Evolutionary conservation across 2,888 invertebrate species (phyloP).

Genomic region (Cheilosia urbana): DNA sequence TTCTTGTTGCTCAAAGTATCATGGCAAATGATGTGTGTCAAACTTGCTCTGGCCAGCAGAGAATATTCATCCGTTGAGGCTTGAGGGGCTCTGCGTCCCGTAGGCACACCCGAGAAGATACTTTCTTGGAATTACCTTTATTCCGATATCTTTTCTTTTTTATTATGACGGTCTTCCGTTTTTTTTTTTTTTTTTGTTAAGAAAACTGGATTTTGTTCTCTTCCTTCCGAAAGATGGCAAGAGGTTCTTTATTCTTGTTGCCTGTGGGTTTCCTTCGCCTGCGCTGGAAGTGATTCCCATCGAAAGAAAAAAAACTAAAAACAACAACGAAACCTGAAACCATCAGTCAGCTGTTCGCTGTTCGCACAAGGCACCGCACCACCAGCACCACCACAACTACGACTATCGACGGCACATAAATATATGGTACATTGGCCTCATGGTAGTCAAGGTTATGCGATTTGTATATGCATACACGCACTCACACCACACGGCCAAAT

Average conservation of each 20-base stretch:
- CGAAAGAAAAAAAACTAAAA: background rate
- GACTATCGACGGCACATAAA: background rate
- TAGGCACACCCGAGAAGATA: constrained; percentile 58
- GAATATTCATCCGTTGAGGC: constrained; percentile 2
- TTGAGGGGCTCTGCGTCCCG: background rate
- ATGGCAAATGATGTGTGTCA: constrained; percentile 59
- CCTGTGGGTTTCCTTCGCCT: constrained; percentile 7
- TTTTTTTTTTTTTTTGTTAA: background rate
- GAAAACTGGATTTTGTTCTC: constrained; percentile 36
- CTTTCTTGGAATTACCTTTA: constrained; percentile 66
- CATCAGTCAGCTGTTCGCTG: constrained; percentile 66
- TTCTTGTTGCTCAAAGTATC: constrained; percentile 14
- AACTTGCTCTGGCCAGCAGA: constrained; percentile 16
- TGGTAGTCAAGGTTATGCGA: constrained; percentile 52
- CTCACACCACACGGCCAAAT: background rate
- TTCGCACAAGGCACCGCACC: constrained; percentile 26
- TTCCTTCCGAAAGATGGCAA: constrained; percentile 51
- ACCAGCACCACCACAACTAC: constrained; percentile 14
- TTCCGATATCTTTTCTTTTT: constrained; percentile 51
- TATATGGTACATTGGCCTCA: constrained; percentile 40
- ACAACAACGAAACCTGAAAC: constrained; percentile 53
- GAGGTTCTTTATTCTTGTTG: constrained; percentile 12
- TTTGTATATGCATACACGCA: background rate
- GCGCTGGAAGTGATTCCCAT: constrained; percentile 22
- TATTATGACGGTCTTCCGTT: constrained; percentile 24